Evolutionary conservation across 2,888 invertebrate species (phyloP).

Genomic region (Drosophila setosimentum): DNA sequence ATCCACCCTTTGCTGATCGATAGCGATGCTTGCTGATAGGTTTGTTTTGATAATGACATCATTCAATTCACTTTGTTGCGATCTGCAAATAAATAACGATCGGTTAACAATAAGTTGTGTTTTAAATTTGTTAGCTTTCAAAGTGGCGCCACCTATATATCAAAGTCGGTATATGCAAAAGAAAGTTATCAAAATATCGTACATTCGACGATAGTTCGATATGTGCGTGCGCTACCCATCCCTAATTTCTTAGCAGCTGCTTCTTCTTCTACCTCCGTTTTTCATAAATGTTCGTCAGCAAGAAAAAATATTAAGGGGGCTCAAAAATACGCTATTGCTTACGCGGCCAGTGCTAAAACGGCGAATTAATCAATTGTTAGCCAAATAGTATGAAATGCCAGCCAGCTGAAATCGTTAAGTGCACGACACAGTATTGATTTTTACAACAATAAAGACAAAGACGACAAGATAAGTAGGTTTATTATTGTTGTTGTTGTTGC

Average conservation of each 20-base stretch:
- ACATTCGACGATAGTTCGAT: constrained; percentile 22
- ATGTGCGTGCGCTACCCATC: constrained; percentile 15
- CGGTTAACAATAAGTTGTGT: neutral
- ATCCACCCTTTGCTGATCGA: constrained; percentile 83
- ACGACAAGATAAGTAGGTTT: constrained; percentile 6
- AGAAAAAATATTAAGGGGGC: constrained; percentile 18
- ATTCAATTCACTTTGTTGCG: constrained; percentile 64
- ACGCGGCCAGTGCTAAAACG: neutral
- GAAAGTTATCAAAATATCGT: constrained; percentile 6
- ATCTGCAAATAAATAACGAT: constrained; percentile 47
- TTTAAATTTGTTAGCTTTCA: neutral
- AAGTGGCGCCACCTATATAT: constrained; percentile 32
- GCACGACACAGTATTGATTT: constrained; percentile 40
- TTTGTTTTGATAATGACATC: constrained; percentile 79
- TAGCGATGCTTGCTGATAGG: constrained; percentile 57
- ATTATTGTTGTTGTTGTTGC: constrained; percentile 34
- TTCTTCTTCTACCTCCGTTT: constrained; percentile 41
- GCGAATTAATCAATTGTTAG: constrained; percentile 1
- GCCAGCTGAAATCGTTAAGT: neutral
- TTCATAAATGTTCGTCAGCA: constrained; percentile 37
- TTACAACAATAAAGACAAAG: constrained; percentile 10
- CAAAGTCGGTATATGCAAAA: neutral
- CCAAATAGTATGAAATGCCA: neutral
- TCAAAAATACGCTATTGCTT: neutral
- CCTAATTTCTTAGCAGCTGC: constrained; percentile 29